These are phyloP conservation scores for Meghimatium bilineatum DNA, from an alignment of 2,888 invertebrate species.

Conservation along the genomic window DNA sequence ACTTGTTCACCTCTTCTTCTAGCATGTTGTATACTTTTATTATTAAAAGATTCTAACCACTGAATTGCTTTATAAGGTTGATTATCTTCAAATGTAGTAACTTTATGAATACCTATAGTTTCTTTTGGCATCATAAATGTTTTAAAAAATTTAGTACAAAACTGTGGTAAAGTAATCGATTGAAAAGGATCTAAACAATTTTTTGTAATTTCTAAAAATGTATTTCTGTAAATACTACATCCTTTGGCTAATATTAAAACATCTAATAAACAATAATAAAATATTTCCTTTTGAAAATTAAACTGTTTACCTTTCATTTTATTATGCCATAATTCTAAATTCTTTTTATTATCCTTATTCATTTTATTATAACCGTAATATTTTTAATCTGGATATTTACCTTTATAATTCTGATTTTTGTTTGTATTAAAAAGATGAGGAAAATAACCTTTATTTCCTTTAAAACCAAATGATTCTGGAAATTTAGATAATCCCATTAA, in stretches of 20 bases:
- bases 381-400: conserved; percentile 1
- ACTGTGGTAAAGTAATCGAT: conserved; percentile 23
- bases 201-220: conserved; percentile 19
- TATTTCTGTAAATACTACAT: no score
- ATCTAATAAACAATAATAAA: conserved; percentile 28
- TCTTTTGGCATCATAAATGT: neutral
- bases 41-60: conserved; percentile 18
- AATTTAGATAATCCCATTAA: no score
- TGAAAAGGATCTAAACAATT: conserved; percentile 16
- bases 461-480: conserved; percentile 21
- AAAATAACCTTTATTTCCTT: conserved; percentile 32
- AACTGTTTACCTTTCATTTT: neutral
- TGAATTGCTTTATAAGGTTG: no score
- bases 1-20: conserved; percentile 20
- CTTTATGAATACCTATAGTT: conserved; percentile 1
- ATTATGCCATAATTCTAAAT: neutral
- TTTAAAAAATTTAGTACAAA: conserved; percentile 13
- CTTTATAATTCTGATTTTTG: conserved; percentile 17
- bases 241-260: conserved; percentile 27
- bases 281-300: conserved; percentile 16
- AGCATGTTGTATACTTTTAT: neutral
- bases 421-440: conserved; percentile 12
- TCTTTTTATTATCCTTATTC: neutral
- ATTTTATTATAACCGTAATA: conserved; percentile 19
- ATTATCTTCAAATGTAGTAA: conserved; percentile 20